phyloP scores from a whole-genome alignment of 2,797 vertebrate species.

The Parotocinclus haroldoi region DNA sequence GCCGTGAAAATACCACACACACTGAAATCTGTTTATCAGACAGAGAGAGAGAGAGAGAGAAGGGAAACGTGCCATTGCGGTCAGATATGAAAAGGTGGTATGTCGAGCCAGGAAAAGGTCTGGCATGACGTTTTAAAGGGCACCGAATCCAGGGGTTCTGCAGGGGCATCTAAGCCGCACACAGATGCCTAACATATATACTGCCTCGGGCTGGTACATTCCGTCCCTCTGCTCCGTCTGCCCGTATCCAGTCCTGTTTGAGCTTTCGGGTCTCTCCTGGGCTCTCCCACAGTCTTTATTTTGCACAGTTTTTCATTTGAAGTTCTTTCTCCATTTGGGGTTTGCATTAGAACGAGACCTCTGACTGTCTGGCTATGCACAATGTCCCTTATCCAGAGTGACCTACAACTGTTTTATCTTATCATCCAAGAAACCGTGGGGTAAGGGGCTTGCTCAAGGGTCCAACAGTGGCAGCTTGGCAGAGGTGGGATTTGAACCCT shows the following conservation, averaged over 20 bases:
- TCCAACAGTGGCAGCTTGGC: no score
- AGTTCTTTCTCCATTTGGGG: no score
- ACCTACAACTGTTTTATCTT: no score
- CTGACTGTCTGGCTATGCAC: no score
- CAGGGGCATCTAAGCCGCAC: conserved; percentile 7
- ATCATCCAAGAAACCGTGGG: no score
- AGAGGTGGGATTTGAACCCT: no score
- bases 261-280: conserved; percentile 1
- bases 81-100: conserved; percentile 13
- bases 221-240: background rate
- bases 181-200: conserved; percentile 15
- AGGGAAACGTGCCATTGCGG: background rate
- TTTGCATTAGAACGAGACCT: no score
- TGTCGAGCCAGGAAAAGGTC: conserved; percentile 46
- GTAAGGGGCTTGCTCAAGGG: no score
- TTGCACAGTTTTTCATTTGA: no score
- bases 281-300: background rate
- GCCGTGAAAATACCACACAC: background rate
- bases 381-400: no score
- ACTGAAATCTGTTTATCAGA: conserved; percentile 10
- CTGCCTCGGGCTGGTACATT: background rate
- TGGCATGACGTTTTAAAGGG: conserved; percentile 59
- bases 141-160: conserved; percentile 39
- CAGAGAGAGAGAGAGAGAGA: background rate
- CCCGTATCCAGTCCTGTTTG: background rate